phyloP scores from a whole-genome alignment of 2,797 vertebrate species.

The Lerista edwardsae region DNA sequence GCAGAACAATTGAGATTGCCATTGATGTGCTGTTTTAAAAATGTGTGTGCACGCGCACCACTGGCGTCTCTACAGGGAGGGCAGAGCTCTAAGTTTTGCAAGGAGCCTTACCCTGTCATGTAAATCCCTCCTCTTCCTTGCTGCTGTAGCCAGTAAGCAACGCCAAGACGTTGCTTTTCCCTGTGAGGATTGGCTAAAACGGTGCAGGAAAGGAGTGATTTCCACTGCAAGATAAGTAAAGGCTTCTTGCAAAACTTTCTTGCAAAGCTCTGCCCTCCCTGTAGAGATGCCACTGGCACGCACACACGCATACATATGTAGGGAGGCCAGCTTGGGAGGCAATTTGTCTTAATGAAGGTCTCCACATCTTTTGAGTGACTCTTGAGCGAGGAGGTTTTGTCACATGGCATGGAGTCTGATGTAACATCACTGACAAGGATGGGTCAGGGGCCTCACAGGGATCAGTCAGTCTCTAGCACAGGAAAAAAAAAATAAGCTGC shows the following conservation, averaged over 20 bases:
- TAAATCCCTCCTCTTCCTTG: too few species aligned
- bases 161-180: too few species aligned
- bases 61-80: too few species aligned
- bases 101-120: too few species aligned
- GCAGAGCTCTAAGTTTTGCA: too few species aligned
- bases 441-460: background rate
- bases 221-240: too few species aligned
- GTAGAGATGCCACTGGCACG: too few species aligned
- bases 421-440: background rate
- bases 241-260: too few species aligned
- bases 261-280: too few species aligned
- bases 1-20: background rate
- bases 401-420: background rate
- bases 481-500: background rate
- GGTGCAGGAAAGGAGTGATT: too few species aligned
- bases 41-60: background rate
- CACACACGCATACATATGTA: background rate
- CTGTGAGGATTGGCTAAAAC: too few species aligned
- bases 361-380: background rate
- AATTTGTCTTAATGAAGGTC: background rate
- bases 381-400: background rate
- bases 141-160: too few species aligned
- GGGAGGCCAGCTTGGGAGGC: background rate
- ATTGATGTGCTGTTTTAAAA: background rate
- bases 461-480: background rate